Percentiles rank a stretch among this genome's conserved stretches.
phyloP scores from a whole-genome alignment of 2,113 vertebrate species.

The Callorhinus ursinus region DNA sequence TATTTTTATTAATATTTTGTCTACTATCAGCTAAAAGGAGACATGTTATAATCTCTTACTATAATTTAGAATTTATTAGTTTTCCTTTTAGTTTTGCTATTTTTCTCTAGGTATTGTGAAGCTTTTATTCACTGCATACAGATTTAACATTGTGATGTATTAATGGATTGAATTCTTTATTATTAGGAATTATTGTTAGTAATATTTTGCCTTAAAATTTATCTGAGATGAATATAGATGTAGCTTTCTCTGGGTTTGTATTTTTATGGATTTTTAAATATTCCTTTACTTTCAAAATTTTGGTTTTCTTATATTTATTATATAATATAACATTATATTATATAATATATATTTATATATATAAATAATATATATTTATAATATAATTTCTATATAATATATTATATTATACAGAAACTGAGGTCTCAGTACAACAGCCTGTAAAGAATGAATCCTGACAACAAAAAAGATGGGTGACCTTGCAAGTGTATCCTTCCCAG shows the following conservation, averaged over 20 bases:
- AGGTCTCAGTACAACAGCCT: neutral
- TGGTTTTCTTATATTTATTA: neutral
- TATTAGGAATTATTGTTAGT: neutral
- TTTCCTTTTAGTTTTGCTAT: neutral
- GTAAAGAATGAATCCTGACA: neutral
- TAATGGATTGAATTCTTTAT: neutral
- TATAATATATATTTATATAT: no score
- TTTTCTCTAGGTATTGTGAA: neutral
- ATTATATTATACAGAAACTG: neutral
- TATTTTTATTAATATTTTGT: neutral
- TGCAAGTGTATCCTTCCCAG: neutral
- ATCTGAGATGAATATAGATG: neutral
- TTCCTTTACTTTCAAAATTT: neutral
- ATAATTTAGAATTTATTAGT: neutral
- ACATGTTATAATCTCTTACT: neutral
- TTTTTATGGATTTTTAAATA: neutral
- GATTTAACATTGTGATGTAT: neutral
- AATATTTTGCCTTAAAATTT: neutral
- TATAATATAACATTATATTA: no score
- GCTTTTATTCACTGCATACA: neutral
- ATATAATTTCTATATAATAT: no score
- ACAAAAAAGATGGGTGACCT: neutral
- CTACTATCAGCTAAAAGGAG: neutral
- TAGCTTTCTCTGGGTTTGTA: neutral
- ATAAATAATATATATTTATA: no score